Conservation (phyloP, 1,140 invertebrate genomes). For the Megathymus violae region DNA sequence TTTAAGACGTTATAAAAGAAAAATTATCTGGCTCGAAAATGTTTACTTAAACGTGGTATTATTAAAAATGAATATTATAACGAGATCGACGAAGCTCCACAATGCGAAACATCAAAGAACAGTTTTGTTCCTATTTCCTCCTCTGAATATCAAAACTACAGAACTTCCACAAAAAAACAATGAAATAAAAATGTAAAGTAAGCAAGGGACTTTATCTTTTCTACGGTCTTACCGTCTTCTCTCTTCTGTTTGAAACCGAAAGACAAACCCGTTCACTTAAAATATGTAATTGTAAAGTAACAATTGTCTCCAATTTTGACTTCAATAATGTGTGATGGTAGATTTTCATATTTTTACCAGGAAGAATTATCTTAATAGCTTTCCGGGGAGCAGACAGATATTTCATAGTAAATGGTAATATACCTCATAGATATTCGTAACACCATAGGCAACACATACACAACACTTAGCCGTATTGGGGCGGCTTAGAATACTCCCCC, state of each 20-base stretch:
- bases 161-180: constrained; percentile 65
- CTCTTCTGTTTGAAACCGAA: constrained; percentile 59
- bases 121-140: constrained; percentile 45
- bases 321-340: no score
- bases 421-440: no score
- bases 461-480: no score
- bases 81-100: constrained; percentile 10
- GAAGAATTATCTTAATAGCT: no score
- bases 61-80: constrained; percentile 19
- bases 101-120: constrained; percentile 35
- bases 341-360: no score
- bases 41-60: constrained; percentile 14
- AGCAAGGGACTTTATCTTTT: constrained; percentile 59
- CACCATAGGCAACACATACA: no score
- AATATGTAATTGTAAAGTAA: no score
- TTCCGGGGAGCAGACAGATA: no score
- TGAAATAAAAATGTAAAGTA: constrained; percentile 71
- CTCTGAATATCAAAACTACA: constrained; percentile 55
- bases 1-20: neutral
- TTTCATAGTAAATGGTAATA: no score
- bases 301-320: no score
- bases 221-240: constrained; percentile 60
- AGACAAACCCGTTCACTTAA: neutral
- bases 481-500: no score
- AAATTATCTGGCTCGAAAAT: neutral